Conservation (phyloP, 2,888 invertebrate species). For the Phaedon cochleariae region DNA sequence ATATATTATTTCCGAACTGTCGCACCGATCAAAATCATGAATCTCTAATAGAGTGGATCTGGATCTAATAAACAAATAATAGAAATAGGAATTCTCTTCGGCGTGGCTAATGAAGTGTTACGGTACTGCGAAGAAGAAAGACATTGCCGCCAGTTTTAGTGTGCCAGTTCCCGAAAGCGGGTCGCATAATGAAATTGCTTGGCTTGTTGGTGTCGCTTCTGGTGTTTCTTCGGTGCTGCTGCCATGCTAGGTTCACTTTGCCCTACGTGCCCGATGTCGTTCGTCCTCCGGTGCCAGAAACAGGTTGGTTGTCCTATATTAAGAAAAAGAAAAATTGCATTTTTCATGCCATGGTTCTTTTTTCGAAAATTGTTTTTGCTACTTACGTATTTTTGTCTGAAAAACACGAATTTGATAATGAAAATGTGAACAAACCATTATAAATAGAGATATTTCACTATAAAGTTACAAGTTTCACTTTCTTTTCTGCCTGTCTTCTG, state of each 20-base stretch:
- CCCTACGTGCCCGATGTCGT: constrained; percentile 62
- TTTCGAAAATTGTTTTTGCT: too few species aligned
- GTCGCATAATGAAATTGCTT: constrained; percentile 32
- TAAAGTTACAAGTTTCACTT: too few species aligned
- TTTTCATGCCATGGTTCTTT: too few species aligned
- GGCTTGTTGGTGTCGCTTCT: constrained; percentile 22
- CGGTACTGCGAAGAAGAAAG: constrained; percentile 24
- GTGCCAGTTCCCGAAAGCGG: constrained; percentile 37
- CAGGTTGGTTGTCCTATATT: constrained; percentile 57
- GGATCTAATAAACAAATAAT: too few species aligned
- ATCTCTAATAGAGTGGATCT: too few species aligned
- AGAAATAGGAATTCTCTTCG: background rate
- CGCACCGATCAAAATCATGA: too few species aligned
- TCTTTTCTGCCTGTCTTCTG: background rate
- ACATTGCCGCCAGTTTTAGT: constrained; percentile 29
- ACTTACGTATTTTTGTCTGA: too few species aligned
- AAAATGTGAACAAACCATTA: too few species aligned
- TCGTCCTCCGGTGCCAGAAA: constrained; percentile 63
- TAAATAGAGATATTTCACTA: too few species aligned
- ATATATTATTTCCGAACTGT: too few species aligned
- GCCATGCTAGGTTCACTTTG: constrained; percentile 50
- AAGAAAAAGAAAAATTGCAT: too few species aligned
- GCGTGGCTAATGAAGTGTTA: constrained; percentile 21
- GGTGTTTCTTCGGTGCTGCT: constrained; percentile 20
- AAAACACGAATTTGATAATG: too few species aligned